Conservation (phyloP, 2,888 invertebrate genomes). For the Ferdinandea cuprea region DNA sequence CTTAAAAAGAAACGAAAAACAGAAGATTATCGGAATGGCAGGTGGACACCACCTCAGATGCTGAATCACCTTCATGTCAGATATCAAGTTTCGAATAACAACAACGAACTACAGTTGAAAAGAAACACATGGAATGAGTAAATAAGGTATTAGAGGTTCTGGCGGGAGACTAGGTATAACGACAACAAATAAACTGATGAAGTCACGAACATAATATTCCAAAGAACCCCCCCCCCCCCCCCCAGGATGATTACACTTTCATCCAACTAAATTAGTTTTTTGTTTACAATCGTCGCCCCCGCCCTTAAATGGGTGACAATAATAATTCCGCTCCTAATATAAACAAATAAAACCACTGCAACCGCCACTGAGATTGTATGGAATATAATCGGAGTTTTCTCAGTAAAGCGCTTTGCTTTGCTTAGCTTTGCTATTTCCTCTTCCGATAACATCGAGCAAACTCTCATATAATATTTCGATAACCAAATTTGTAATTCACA, state of each 20-base stretch:
- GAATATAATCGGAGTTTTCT: not conserved
- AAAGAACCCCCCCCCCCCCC: too few species aligned
- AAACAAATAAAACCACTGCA: constrained; percentile 23
- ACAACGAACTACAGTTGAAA: not conserved
- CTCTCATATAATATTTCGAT: constrained; percentile 18
- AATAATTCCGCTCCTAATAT: not conserved
- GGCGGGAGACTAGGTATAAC: too few species aligned
- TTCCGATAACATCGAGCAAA: constrained; percentile 51
- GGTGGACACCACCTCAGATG: not conserved
- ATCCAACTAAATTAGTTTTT: too few species aligned
- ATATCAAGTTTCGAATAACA: constrained; percentile 1
- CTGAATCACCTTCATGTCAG: not conserved
- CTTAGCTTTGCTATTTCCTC: constrained; percentile 48
- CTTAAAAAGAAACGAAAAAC: not conserved
- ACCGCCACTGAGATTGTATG: not conserved
- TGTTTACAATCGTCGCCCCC: not conserved
- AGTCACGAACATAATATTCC: too few species aligned
- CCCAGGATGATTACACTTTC: too few species aligned
- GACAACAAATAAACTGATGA: too few species aligned
- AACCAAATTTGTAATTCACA: constrained; percentile 13
- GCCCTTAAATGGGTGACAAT: not conserved
- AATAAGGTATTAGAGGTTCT: too few species aligned
- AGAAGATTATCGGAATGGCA: not conserved
- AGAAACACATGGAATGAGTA: not conserved
- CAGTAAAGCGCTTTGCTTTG: not conserved